Conservation (phyloP, 2,113 vertebrate genomes). For the Toxotes chatareus region DNA sequence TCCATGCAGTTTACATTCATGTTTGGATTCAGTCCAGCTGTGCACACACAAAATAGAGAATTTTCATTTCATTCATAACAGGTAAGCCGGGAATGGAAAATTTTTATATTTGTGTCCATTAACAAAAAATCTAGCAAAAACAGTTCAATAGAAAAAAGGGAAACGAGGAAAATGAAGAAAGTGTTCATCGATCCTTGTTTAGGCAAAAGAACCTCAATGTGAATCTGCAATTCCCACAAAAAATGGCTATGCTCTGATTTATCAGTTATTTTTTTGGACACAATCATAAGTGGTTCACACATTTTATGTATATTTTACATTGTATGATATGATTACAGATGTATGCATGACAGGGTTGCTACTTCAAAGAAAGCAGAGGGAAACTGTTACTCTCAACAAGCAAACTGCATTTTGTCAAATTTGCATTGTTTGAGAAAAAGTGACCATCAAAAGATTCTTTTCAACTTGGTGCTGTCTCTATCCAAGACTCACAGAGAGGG, state of each 20-base stretch:
- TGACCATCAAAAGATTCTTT: not conserved
- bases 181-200: too few relatives aligned
- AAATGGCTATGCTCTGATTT: not conserved
- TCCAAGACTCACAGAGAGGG: slow-evolving; percentile 89
- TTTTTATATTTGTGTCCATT: not conserved
- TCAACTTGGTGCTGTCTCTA: not conserved
- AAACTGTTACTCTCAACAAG: not conserved
- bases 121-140: not conserved
- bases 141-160: too few relatives aligned
- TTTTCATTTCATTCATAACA: not conserved
- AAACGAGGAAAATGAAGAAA: too few relatives aligned
- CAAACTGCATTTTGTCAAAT: not conserved
- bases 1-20: slow-evolving; percentile 98
- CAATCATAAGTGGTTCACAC: not conserved
- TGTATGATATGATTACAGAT: too few relatives aligned
- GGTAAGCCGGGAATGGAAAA: not conserved
- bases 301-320: too few relatives aligned
- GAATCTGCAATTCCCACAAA: not conserved
- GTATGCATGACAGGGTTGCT: too few relatives aligned
- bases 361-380: too few relatives aligned
- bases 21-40: slow-evolving; percentile 96
- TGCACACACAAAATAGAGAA: not conserved
- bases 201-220: not conserved
- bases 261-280: too few relatives aligned
- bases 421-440: not conserved